phyloP scores from a whole-genome alignment of 2,888 invertebrate genomes.

The Machimus rusticus region DNA sequence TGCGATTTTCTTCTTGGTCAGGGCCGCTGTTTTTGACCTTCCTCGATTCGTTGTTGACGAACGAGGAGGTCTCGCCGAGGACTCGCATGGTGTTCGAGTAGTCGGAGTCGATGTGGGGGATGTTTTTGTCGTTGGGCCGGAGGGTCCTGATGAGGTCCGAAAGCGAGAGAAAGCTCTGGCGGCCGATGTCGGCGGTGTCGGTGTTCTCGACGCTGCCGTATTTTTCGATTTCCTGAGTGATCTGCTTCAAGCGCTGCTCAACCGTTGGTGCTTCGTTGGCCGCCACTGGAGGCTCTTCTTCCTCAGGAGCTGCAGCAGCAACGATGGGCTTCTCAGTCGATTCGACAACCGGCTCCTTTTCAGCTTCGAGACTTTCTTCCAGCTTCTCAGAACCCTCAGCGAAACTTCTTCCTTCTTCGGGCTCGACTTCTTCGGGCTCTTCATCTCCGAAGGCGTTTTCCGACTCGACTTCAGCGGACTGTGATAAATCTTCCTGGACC shows the following conservation, averaged over 20 bases:
- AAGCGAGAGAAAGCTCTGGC: conserved; percentile 61
- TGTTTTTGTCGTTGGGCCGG: conserved; percentile 61
- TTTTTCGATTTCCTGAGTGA: conserved; percentile 61
- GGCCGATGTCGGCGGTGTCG: conserved; percentile 56
- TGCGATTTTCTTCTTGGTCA: conserved; percentile 20
- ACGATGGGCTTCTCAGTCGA: background rate
- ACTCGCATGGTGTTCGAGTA: conserved; percentile 63
- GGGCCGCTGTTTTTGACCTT: conserved; percentile 42
- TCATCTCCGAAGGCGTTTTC: conserved; percentile 41
- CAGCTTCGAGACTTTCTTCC: conserved; percentile 1
- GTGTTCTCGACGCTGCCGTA: conserved; percentile 52
- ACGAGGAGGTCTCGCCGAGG: conserved; percentile 57
- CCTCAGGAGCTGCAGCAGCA: background rate
- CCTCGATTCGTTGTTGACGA: conserved; percentile 49
- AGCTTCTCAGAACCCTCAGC: background rate
- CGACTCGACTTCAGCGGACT: conserved; percentile 11
- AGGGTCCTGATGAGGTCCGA: conserved; percentile 62
- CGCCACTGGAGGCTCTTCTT: background rate
- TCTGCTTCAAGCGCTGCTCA: conserved; percentile 60
- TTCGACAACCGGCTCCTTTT: conserved; percentile 43
- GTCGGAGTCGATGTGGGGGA: conserved; percentile 63
- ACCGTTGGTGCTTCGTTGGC: conserved; percentile 56
- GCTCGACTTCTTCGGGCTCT: conserved; percentile 48
- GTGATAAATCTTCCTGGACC: conserved; percentile 37
- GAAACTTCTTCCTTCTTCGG: conserved; percentile 26